Evolutionary conservation across 2,113 vertebrate species (phyloP), one percentile per base, ranked within the genome.

Genomic region (Daphoenositta chrysoptera): DNA sequence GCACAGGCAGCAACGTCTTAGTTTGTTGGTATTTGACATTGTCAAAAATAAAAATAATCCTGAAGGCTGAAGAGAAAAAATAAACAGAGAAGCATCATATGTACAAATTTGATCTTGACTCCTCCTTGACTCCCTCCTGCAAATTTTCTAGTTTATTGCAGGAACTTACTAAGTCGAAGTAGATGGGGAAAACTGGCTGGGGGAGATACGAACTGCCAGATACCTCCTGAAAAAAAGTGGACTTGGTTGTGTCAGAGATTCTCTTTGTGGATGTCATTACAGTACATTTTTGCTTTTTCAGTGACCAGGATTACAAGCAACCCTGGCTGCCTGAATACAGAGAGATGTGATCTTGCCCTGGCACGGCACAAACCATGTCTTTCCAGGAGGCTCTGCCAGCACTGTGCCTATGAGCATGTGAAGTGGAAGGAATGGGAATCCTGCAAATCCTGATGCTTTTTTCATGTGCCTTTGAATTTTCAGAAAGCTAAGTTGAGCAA

Each of bases 391-490:
- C 15, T 65, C 12, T 82, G 18, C 12, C 23, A 81, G 7, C 24
- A 19, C 9, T 1, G 1, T 27, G 13, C 20, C 60, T 57, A 4
- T 30, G 27, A 72, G 1, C 6, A 28, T 31, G 33, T 1, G 1
- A 72, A 40, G 33, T 9, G 24, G 19, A 84, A 77, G 11, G 16
- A 9, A 91, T n/a, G 10, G 15, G 26, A 42, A 11, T 54, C 9
- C 23, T 45, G 24, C 2, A 92, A 76, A 68, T 48, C 11, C 15
- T 72, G 28, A 22, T 24, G 11, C 26, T 65, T 79, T 79, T 80
- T 54, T 82, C 18, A 48, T 13, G 4, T 44, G 31, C 18, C 11
- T 45, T 53, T 66, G 37, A 80, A 76, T 89, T 76, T 83, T 80
- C 28, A 61, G 57, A 88, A 86, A 39, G 9, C 15, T 17, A 18